These are phyloP conservation scores for Tinamus major DNA, from an alignment of 2,797 vertebrate species.

Conservation along the genomic window DNA sequence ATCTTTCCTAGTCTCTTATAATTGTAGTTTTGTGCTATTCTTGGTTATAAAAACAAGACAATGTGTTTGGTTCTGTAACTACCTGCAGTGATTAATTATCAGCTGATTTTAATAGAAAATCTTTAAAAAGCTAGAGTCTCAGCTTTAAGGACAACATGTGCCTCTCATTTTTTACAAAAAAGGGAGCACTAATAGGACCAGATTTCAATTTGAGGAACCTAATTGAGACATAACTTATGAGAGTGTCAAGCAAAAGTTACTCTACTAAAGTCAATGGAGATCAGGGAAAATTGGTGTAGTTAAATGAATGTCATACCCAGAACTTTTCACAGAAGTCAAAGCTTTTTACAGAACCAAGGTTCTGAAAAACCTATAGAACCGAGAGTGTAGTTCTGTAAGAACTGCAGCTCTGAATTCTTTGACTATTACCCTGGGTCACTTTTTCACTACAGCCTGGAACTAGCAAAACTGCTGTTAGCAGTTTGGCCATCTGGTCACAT, in stretches of 20 bases:
- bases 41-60: neutral
- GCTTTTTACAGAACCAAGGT: neutral
- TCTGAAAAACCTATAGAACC: no score
- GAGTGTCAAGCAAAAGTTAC: neutral
- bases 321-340: neutral
- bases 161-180: conserved; percentile 19
- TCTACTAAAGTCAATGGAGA: neutral
- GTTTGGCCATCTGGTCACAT: conserved; percentile 6
- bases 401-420: neutral
- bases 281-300: neutral
- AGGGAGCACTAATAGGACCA: neutral
- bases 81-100: conserved; percentile 22
- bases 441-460: neutral
- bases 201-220: conserved; percentile 30
- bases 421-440: neutral
- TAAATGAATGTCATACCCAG: neutral
- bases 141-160: conserved; percentile 6
- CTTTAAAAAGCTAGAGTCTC: neutral
- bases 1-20: neutral
- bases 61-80: neutral
- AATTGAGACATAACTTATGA: conserved; percentile 10
- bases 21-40: neutral
- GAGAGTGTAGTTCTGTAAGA: neutral
- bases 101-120: neutral
- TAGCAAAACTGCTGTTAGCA: neutral